phyloP scores from a whole-genome alignment of 2,113 vertebrate species.

The Syngnathus typhle region DNA sequence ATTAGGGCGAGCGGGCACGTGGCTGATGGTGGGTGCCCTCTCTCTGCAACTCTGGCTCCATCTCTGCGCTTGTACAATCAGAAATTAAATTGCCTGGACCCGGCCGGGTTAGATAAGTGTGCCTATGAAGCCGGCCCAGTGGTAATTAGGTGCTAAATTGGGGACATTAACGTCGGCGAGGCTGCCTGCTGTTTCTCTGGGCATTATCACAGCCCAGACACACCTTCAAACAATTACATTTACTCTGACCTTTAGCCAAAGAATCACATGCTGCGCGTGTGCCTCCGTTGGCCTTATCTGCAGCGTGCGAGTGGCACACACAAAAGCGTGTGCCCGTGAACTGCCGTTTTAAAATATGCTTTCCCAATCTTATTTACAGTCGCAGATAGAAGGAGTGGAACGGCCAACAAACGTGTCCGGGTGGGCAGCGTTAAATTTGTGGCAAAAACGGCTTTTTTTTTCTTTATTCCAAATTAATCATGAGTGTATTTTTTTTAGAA shows the following conservation, averaged over 20 bases:
- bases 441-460: too few species aligned
- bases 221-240: conserved; percentile 70
- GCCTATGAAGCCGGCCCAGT: conserved; percentile 64
- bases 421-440: too few species aligned
- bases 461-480: not conserved
- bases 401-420: not conserved
- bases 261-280: conserved; percentile 33
- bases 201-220: conserved; percentile 68
- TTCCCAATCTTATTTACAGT: conserved; percentile 32
- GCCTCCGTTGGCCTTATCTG: conserved; percentile 16
- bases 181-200: conserved; percentile 60
- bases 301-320: conserved; percentile 5
- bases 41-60: conserved; percentile 60
- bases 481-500: too few species aligned
- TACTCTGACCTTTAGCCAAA: conserved; percentile 65
- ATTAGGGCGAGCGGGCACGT: conserved; percentile 58
- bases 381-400: not conserved
- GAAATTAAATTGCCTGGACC: conserved; percentile 72
- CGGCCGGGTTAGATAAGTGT: conserved; percentile 69
- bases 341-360: not conserved
- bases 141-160: conserved; percentile 73
- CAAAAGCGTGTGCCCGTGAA: not conserved
- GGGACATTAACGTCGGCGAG: conserved; percentile 63
- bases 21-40: conserved; percentile 55
- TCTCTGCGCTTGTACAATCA: conserved; percentile 63